phyloP scores from a whole-genome alignment of 1,140 invertebrate genomes.

The Ceratosolen fusciceps region DNA sequence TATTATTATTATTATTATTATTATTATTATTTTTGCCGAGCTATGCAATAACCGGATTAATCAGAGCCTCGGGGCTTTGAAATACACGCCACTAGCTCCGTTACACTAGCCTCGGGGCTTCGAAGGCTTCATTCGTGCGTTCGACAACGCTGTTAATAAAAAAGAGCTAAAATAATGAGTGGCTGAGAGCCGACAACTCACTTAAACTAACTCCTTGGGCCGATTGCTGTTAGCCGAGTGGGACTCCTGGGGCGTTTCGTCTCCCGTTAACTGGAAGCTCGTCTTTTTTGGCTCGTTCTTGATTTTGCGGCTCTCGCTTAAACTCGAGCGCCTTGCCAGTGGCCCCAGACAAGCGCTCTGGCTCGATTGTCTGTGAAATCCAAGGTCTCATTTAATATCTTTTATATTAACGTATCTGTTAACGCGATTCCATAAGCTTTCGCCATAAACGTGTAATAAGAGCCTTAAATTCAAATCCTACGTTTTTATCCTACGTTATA shows the following conservation, averaged over 20 bases:
- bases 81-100: too few relatives aligned
- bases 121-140: too few relatives aligned
- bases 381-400: neutral
- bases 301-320: conserved; percentile 48
- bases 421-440: neutral
- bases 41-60: too few relatives aligned
- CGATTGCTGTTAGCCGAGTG: neutral
- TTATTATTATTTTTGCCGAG: too few relatives aligned
- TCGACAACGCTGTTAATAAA: too few relatives aligned
- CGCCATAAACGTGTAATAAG: neutral
- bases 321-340: conserved; percentile 47
- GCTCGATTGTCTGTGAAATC: conserved; percentile 52
- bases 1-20: too few relatives aligned
- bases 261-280: conserved; percentile 53
- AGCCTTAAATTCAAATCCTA: too few relatives aligned
- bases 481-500: too few relatives aligned
- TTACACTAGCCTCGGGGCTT: too few relatives aligned
- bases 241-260: conserved; percentile 2
- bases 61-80: too few relatives aligned
- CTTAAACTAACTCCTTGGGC: conserved; percentile 36
- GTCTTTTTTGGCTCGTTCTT: conserved; percentile 54
- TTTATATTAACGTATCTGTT: neutral
- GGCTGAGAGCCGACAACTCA: conserved; percentile 1
- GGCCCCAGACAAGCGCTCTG: conserved; percentile 14
- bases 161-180: too few relatives aligned